phyloP scores from a whole-genome alignment of 2,888 invertebrate species.

The Scaptomyza caliginosa region DNA sequence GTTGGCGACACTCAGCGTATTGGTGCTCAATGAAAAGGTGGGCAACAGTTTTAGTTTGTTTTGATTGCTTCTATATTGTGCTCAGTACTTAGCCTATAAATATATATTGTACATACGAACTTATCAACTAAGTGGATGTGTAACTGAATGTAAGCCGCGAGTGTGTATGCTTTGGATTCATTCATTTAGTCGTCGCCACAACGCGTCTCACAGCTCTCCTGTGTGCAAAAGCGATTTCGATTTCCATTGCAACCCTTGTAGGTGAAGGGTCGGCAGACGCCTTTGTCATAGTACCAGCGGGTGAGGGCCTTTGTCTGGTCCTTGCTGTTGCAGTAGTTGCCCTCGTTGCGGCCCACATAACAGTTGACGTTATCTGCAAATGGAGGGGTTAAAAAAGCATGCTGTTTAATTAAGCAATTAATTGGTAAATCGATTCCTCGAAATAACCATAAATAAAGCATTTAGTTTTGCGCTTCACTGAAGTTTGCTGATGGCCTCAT shows the following conservation, averaged over 20 bases:
- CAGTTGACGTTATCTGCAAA: slow-evolving; percentile 79
- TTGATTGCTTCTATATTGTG: slow-evolving; percentile 36
- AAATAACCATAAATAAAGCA: slow-evolving; percentile 12
- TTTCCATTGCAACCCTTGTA: slow-evolving; percentile 91
- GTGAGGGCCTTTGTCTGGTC: slow-evolving; percentile 68
- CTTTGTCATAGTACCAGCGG: slow-evolving; percentile 89
- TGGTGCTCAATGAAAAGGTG: slow-evolving; percentile 59
- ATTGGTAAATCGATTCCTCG: slow-evolving; percentile 37
- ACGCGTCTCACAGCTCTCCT: slow-evolving; percentile 90
- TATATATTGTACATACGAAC: slow-evolving; percentile 53
- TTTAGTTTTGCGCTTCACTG: slow-evolving; percentile 14
- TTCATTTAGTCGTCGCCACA: slow-evolving; percentile 86
- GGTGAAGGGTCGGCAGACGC: slow-evolving; percentile 87
- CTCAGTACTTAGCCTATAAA: slow-evolving; percentile 52
- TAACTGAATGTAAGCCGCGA: slow-evolving; percentile 19
- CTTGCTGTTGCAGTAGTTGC: slow-evolving; percentile 78
- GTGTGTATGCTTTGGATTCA: background rate
- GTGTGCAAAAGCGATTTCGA: slow-evolving; percentile 89
- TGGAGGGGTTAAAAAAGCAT: background rate
- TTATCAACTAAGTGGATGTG: slow-evolving; percentile 53
- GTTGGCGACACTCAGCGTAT: slow-evolving; percentile 39
- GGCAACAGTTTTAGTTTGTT: slow-evolving; percentile 36
- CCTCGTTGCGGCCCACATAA: slow-evolving; percentile 77
- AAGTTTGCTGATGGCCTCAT: slow-evolving; percentile 8
- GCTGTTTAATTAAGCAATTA: slow-evolving; percentile 32